These are phyloP conservation scores for Phenganax marumi DNA, from an alignment of 92 coral and sea anemone species.

Conservation along the genomic window DNA sequence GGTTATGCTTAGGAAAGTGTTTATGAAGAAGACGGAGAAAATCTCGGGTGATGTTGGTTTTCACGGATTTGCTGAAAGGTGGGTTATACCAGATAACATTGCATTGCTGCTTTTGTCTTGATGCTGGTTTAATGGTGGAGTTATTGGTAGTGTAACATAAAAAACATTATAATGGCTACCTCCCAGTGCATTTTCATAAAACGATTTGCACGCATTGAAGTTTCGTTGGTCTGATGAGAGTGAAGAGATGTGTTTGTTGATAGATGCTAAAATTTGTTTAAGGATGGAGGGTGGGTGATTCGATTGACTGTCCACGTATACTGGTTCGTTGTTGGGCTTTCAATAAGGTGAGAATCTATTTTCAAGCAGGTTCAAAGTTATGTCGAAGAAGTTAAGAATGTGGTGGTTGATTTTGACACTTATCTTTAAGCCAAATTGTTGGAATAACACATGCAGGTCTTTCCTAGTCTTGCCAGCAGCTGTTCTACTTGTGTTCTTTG, in stretches of 20 bases:
- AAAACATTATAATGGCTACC: neutral
- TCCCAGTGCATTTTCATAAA: constrained; percentile 4
- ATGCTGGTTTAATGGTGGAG: neutral
- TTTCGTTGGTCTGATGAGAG: neutral
- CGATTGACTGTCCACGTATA: no score
- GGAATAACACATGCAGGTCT: no score
- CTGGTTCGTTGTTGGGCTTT: neutral
- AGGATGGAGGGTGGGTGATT: neutral
- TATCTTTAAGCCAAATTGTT: no score
- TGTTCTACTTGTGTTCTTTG: no score
- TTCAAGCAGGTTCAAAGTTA: neutral
- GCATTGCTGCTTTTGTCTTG: neutral
- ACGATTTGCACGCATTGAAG: neutral
- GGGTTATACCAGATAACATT: neutral
- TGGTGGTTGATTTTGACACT: no score
- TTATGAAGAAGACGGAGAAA: no score
- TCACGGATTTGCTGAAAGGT: no score
- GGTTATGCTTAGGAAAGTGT: no score
- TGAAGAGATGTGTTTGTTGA: neutral
- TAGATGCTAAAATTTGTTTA: neutral
- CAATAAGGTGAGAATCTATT: neutral
- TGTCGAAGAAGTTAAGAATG: neutral
- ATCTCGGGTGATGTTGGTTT: no score
- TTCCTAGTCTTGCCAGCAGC: no score
- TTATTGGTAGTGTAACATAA: no score